phyloP scores from a whole-genome alignment of 1,140 invertebrate species.

The Chironomus tepperi region DNA sequence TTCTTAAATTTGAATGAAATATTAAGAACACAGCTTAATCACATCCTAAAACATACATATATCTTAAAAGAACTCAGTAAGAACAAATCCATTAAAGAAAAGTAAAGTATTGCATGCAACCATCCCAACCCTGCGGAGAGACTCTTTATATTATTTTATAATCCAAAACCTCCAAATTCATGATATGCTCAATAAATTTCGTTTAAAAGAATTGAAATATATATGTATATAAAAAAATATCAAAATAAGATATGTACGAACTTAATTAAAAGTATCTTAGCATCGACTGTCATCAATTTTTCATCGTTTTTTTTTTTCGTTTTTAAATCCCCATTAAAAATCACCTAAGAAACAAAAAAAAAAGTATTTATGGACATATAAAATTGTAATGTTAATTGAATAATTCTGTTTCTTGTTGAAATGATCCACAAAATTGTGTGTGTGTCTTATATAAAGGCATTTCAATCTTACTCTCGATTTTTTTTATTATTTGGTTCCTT shows the following conservation, averaged over 20 bases:
- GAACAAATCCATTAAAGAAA: no score
- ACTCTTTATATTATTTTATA: no score
- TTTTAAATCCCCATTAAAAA: not conserved
- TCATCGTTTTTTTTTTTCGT: not conserved
- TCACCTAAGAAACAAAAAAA: not conserved
- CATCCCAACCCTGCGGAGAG: no score
- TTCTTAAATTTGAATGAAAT: no score
- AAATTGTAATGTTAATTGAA: constrained; percentile 20
- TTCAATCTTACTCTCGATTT: not conserved
- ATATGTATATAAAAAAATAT: not conserved
- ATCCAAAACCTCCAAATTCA: no score
- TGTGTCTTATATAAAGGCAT: not conserved
- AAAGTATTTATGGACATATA: not conserved
- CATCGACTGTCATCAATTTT: not conserved
- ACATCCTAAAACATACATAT: no score
- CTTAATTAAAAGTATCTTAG: not conserved
- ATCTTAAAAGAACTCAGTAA: no score
- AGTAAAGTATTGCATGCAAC: no score
- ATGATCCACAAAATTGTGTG: constrained; percentile 1
- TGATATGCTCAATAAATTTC: no score
- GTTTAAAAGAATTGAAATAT: not conserved
- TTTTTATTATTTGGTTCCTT: no score
- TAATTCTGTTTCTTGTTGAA: constrained; percentile 18
- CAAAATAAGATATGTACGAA: not conserved
- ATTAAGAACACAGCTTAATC: no score